Conservation (phyloP, 2,888 invertebrate species). For the Aporophyla nigra region DNA sequence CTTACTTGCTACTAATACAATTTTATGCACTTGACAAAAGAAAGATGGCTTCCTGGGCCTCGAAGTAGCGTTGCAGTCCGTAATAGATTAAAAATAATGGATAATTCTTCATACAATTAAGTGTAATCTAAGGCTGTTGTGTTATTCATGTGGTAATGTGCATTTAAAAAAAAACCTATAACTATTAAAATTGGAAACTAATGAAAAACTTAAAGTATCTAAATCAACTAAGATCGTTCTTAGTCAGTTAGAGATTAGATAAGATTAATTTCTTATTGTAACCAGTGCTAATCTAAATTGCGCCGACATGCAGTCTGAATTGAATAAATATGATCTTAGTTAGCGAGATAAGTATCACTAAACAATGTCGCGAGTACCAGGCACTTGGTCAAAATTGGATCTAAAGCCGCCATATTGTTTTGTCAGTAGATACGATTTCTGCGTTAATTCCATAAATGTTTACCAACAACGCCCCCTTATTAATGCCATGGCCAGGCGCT, state of each 20-base stretch:
- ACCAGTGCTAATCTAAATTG: conserved; percentile 1
- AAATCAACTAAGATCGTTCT: neutral
- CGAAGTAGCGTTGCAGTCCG: neutral
- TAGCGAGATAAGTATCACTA: neutral
- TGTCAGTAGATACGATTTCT: neutral
- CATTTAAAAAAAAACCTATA: neutral
- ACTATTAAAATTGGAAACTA: neutral
- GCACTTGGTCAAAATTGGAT: no score
- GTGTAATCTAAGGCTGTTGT: neutral
- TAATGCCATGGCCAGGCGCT: neutral
- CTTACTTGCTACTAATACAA: neutral
- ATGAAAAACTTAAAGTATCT: neutral
- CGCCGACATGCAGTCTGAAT: conserved; percentile 21
- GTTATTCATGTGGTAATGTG: neutral
- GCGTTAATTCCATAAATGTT: neutral
- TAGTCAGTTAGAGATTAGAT: conserved; percentile 14
- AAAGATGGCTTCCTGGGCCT: no score
- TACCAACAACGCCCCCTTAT: neutral
- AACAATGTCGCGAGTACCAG: neutral
- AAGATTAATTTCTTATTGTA: conserved; percentile 9
- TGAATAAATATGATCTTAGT: conserved; percentile 7
- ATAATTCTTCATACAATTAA: neutral
- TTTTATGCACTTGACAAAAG: neutral
- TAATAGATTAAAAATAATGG: neutral
- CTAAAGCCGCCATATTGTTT: neutral